phyloP scores from a whole-genome alignment of 1,140 invertebrate genomes.

The Cydia fagiglandana region DNA sequence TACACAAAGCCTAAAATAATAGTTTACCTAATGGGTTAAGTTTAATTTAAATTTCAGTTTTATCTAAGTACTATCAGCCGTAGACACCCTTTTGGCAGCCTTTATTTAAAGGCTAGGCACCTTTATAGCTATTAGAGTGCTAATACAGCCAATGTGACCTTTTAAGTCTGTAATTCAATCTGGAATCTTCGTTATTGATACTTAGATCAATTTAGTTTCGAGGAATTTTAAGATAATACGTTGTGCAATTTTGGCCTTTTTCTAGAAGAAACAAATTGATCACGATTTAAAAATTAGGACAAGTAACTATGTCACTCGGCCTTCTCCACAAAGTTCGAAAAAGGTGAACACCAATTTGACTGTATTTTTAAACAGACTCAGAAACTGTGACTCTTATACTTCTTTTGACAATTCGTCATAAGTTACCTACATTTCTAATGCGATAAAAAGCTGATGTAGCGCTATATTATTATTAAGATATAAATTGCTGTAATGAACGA shows the following conservation, averaged over 20 bases:
- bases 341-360: background rate
- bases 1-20: slow-evolving; percentile 3
- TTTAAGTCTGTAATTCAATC: slow-evolving; percentile 18
- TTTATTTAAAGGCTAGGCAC: slow-evolving; percentile 4
- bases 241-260: background rate
- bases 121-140: background rate
- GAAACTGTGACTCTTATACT: too few relatives aligned
- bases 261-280: background rate
- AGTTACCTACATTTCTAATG: too few relatives aligned
- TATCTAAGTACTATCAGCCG: background rate
- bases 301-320: background rate
- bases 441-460: too few relatives aligned
- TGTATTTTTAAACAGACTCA: background rate
- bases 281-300: background rate
- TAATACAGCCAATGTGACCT: slow-evolving; percentile 5
- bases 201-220: background rate
- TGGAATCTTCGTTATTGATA: background rate
- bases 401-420: too few relatives aligned
- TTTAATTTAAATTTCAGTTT: slow-evolving; percentile 16
- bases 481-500: too few relatives aligned
- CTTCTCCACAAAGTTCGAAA: background rate
- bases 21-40: background rate
- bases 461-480: too few relatives aligned
- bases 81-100: slow-evolving; percentile 1
- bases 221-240: background rate